These are phyloP conservation scores for Agriopis marginaria DNA, from an alignment of 2,888 invertebrate genomes.

Conservation along the genomic window DNA sequence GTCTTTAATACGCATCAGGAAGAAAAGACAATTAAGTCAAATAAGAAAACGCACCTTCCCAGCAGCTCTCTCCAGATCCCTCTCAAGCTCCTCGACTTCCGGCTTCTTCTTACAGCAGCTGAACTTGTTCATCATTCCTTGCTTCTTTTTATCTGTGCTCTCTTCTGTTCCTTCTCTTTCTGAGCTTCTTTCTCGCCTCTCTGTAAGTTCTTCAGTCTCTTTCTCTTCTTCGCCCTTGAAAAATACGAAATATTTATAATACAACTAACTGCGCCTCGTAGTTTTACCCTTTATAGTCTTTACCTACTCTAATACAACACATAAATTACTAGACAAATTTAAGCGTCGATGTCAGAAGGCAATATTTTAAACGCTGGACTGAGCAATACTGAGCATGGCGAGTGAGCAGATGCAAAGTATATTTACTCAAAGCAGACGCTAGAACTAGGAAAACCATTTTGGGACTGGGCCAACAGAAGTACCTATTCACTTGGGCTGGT, in stretches of 20 bases:
- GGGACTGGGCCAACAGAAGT: too few species aligned
- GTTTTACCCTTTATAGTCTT: too few species aligned
- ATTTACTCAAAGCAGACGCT: too few species aligned
- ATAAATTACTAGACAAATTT: too few species aligned
- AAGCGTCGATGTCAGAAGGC: too few species aligned
- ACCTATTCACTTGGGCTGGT: too few species aligned
- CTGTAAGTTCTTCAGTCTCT: slow-evolving; percentile 51
- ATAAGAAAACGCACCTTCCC: slow-evolving; percentile 69
- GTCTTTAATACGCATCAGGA: neutral
- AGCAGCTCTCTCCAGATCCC: slow-evolving; percentile 71
- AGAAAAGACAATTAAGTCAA: neutral
- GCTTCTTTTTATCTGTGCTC: slow-evolving; percentile 52
- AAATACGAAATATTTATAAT: neutral
- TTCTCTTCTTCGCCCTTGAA: slow-evolving; percentile 58
- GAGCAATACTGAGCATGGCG: too few species aligned
- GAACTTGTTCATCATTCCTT: slow-evolving; percentile 67
- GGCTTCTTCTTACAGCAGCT: slow-evolving; percentile 73
- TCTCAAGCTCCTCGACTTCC: slow-evolving; percentile 67
- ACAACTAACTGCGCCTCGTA: neutral
- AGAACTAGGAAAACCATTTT: too few species aligned
- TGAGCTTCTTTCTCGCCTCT: slow-evolving; percentile 46
- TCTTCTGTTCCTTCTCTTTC: slow-evolving; percentile 32
- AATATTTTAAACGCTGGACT: too few species aligned
- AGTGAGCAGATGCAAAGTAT: too few species aligned
- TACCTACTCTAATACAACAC: neutral